Percentiles rank a stretch among this genome's conserved stretches.
Conservation (phyloP, 2,113 vertebrate genomes). For the Hyla sarda region DNA sequence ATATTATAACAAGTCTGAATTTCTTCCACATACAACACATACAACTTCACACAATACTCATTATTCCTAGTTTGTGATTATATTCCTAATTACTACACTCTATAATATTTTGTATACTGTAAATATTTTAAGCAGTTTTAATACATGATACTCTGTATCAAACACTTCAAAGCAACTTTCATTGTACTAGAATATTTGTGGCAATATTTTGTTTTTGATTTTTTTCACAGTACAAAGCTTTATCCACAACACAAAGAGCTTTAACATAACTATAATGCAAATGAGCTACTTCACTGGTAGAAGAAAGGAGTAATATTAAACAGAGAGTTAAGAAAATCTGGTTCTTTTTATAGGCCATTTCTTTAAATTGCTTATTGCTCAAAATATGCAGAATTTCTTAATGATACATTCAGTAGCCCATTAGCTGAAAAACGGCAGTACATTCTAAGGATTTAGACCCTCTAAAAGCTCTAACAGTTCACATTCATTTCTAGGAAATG, state of each 20-base stretch:
- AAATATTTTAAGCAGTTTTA: too few species aligned
- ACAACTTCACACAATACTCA: too few species aligned
- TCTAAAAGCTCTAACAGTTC: conserved; percentile 29
- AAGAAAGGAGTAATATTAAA: conserved; percentile 16
- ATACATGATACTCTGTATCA: too few species aligned
- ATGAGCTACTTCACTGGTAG: not conserved
- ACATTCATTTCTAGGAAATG: conserved; percentile 37
- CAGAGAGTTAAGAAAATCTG: conserved; percentile 30
- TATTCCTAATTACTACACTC: too few species aligned
- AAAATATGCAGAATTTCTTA: conserved; percentile 41
- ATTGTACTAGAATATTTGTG: not conserved
- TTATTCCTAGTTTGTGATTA: too few species aligned
- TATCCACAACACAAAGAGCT: not conserved
- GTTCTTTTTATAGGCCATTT: conserved; percentile 19
- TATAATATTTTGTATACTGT: too few species aligned
- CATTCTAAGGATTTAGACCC: conserved; percentile 32
- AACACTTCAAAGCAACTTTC: too few species aligned
- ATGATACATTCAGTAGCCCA: conserved; percentile 36
- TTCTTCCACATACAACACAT: too few species aligned
- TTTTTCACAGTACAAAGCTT: conserved; percentile 1
- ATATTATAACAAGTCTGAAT: too few species aligned
- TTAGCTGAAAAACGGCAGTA: conserved; percentile 37
- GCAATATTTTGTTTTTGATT: not conserved
- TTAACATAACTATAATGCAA: not conserved
- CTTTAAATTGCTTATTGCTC: conserved; percentile 34